Evolutionary conservation across 2,888 invertebrate genomes (phyloP).

Genomic region (Teleiodes luculella): DNA sequence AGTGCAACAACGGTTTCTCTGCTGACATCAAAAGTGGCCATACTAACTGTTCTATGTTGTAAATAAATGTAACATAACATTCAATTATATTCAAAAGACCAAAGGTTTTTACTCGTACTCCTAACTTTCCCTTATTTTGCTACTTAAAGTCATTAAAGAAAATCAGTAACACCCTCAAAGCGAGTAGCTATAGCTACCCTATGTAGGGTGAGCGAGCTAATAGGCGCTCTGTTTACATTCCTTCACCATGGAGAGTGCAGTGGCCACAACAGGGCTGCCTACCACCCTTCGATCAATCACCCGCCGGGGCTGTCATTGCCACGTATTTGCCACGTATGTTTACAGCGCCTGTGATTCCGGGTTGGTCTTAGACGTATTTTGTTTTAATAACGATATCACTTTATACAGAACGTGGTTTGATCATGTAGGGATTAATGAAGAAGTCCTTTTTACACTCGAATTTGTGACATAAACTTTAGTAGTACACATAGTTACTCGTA

Average conservation of each 20-base stretch:
- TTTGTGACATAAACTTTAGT: no score
- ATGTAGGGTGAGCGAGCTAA: slow-evolving; percentile 27
- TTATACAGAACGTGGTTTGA: no score
- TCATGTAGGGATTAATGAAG: no score
- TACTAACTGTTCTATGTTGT: no score
- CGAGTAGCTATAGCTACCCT: background rate
- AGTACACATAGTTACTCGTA: no score
- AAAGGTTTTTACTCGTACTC: no score
- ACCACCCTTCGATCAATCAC: slow-evolving; percentile 8
- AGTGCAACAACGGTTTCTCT: no score
- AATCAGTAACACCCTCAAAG: background rate
- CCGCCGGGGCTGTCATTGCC: background rate
- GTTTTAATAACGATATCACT: no score
- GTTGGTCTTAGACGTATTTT: background rate
- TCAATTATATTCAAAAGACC: no score
- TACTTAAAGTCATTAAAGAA: background rate
- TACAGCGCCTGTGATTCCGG: background rate
- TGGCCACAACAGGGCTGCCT: background rate
- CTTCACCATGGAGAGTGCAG: slow-evolving; percentile 69
- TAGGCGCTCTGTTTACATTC: slow-evolving; percentile 55
- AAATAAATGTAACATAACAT: no score
- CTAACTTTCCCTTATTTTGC: background rate
- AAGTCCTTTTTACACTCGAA: no score
- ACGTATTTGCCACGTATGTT: background rate
- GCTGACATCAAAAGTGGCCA: no score